Conservation (phyloP, 1,140 invertebrate genomes). For the Ephestia elutella region DNA sequence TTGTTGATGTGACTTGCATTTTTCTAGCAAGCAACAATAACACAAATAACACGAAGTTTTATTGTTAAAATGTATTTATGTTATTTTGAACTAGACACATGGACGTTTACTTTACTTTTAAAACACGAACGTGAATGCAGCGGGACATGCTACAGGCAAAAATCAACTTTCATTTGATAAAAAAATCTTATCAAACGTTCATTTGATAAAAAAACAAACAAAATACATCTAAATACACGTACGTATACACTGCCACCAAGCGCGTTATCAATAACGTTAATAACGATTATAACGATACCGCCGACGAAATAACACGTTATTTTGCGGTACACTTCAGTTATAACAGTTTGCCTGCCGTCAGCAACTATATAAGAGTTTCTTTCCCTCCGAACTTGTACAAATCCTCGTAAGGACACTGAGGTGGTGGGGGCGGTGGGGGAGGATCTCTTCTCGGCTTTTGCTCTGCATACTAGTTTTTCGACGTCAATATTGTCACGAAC, state of each 20-base stretch:
- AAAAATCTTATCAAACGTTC: not conserved
- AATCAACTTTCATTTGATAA: not conserved
- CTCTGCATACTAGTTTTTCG: slow-evolving; percentile 74
- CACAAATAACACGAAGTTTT: too few relatives aligned
- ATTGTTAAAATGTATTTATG: not conserved
- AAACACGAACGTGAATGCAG: not conserved
- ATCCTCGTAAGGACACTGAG: slow-evolving; percentile 48
- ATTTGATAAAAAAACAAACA: not conserved
- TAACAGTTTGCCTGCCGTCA: slow-evolving; percentile 3
- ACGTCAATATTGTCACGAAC: slow-evolving; percentile 74
- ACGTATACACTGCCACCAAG: slow-evolving; percentile 52
- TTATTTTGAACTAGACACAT: not conserved
- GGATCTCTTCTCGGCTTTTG: slow-evolving; percentile 53
- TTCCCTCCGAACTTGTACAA: slow-evolving; percentile 54
- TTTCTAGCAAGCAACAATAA: too few relatives aligned
- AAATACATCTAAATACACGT: slow-evolving; percentile 21
- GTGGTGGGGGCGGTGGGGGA: slow-evolving; percentile 36
- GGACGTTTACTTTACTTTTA: not conserved
- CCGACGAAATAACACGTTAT: slow-evolving; percentile 7
- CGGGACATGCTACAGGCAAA: not conserved
- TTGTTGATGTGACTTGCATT: too few relatives aligned
- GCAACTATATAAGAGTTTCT: slow-evolving; percentile 65
- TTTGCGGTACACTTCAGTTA: slow-evolving; percentile 10
- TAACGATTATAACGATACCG: slow-evolving; percentile 16
- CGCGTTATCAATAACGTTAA: slow-evolving; percentile 29